Base-by-base conservation (phyloP, 2,113 vertebrate genomes). In the Phylloscopus trochilus region DNA sequence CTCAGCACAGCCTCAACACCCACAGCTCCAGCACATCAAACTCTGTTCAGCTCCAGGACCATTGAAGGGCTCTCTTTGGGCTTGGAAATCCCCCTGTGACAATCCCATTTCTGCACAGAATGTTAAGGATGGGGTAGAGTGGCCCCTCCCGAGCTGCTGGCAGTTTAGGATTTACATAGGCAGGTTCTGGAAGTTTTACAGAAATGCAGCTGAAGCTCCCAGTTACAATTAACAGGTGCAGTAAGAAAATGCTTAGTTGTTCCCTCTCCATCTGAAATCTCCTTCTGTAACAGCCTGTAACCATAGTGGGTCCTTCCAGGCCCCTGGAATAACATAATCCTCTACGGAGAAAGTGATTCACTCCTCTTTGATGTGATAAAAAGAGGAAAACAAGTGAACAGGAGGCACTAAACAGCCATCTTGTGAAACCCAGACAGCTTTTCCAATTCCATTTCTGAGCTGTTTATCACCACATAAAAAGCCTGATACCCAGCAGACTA, bases 401-500 rank as follows among this genome's bases (percentile, higher is more conserved):
- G 92, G 94, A 96, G 93, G 92, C 86, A 95, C 91, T 88, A 87
- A 95, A 95, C 87, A 95, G 96, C 87, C 95, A 96, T 93, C 90
- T 93, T 96, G 93, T 93, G 92, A 95, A 97, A 94, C 23, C 70
- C 73, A 91, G 89, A 89, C 68, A 92, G 92, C 84, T 86, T 85
- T 93, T 69, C 93, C 95, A 90, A 92, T 93, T 94, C 72, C 4
- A 39, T 46, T 93, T 33, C 92, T 19, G 94, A 96, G 91, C 89
- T 87, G 94, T 94, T 97, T 93, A 95, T 97, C 92, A 68, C 85
- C 89, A 63, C 49, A 78, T 95, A 96, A 96, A 89, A 93, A 90
- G 77, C 59, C 93, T 58, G 85, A 87, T 91, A 46, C 80, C 58
- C 87, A 62, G 78, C 86, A 92, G 95, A 87, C 59, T 11, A 77